These are phyloP conservation scores for Gopherus evgoodei DNA, from an alignment of 2,113 vertebrate genomes.

Conservation along the genomic window DNA sequence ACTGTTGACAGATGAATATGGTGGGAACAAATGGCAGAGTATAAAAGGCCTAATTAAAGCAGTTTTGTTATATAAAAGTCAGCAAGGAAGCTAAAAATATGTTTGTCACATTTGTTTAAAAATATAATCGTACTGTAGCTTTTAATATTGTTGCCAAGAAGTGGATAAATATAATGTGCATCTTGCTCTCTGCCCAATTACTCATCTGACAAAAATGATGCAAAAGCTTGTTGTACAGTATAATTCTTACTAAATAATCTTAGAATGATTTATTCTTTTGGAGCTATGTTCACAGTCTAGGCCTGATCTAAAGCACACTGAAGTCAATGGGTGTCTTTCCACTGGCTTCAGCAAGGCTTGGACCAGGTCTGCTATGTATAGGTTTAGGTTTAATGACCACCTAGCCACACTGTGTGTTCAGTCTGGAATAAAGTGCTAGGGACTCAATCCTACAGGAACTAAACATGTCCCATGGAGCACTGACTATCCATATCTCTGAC, in stretches of 20 bases:
- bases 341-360: background rate
- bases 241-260: background rate
- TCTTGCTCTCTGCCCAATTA: background rate
- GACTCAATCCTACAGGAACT: background rate
- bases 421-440: background rate
- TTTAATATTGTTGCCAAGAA: conserved; percentile 20
- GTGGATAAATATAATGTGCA: conserved; percentile 1
- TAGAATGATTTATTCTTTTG: background rate
- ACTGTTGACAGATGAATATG: background rate
- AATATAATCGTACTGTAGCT: background rate
- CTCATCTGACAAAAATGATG: conserved; percentile 13
- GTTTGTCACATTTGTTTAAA: background rate
- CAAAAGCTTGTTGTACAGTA: background rate
- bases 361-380: background rate
- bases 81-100: conserved; percentile 13
- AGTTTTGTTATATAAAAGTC: background rate
- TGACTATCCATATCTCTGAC: background rate
- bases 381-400: background rate
- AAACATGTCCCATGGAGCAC: background rate
- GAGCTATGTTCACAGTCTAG: background rate
- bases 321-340: background rate
- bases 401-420: background rate
- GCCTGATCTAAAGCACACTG: background rate
- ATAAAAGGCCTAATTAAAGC: conserved; percentile 47
- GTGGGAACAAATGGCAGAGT: background rate